Percentiles rank a stretch among this genome's conserved stretches.
Conservation (phyloP, 2,888 invertebrate species). For the Drosophila falleni region DNA sequence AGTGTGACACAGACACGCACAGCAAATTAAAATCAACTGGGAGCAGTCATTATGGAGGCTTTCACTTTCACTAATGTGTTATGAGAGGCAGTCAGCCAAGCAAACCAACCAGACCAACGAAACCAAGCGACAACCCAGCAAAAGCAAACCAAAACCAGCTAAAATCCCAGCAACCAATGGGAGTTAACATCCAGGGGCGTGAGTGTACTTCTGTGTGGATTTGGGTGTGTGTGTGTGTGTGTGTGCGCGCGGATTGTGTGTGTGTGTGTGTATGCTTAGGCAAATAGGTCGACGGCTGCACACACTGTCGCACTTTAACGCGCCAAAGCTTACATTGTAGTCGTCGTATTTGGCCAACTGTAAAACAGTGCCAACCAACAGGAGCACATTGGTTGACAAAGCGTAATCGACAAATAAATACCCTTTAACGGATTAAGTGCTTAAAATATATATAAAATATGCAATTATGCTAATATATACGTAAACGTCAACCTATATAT, state of each 20-base stretch:
- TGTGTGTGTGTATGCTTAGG: slow-evolving; percentile 55
- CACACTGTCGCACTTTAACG: slow-evolving; percentile 67
- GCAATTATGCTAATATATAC: too few relatives aligned
- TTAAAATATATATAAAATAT: too few relatives aligned
- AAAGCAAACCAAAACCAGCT: slow-evolving; percentile 27
- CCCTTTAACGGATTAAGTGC: slow-evolving; percentile 1
- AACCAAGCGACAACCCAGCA: slow-evolving; percentile 18
- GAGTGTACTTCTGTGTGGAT: slow-evolving; percentile 25
- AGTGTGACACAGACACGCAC: slow-evolving; percentile 73
- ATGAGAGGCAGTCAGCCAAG: slow-evolving; percentile 64
- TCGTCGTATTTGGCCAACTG: slow-evolving; percentile 63
- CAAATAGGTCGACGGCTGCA: slow-evolving; percentile 75
- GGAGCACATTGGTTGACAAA: background rate
- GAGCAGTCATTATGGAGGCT: slow-evolving; percentile 81
- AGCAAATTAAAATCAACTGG: slow-evolving; percentile 81
- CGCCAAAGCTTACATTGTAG: slow-evolving; percentile 70
- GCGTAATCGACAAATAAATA: slow-evolving; percentile 7
- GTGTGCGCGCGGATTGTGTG: slow-evolving; percentile 15
- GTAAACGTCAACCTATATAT: too few relatives aligned
- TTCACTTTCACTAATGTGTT: slow-evolving; percentile 81
- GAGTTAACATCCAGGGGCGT: slow-evolving; percentile 47
- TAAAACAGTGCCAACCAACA: slow-evolving; percentile 44
- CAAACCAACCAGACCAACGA: slow-evolving; percentile 28
- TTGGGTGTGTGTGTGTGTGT: slow-evolving; percentile 6
- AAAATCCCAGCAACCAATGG: slow-evolving; percentile 34